phyloP scores from a whole-genome alignment of 1,140 invertebrate genomes.

The Hyles euphorbiae region DNA sequence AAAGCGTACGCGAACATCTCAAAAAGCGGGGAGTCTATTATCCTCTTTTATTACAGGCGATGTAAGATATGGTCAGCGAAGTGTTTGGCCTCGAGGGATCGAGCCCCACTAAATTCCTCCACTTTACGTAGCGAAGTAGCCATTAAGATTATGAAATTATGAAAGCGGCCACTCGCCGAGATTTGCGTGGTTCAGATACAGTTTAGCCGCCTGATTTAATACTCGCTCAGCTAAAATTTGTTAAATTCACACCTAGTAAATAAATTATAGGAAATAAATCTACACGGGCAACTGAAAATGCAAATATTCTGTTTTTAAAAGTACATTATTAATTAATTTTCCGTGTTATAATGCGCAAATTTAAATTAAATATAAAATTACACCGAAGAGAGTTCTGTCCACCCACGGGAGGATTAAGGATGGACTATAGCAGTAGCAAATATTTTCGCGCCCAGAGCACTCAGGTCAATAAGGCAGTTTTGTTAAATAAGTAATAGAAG shows the following conservation, averaged over 20 bases:
- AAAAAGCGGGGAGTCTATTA: constrained; percentile 20
- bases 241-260: constrained; percentile 23
- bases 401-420: too few relatives aligned
- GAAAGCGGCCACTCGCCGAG: constrained; percentile 45
- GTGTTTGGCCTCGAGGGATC: constrained; percentile 43
- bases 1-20: constrained; percentile 21
- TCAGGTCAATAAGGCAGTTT: too few relatives aligned
- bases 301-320: too few relatives aligned
- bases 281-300: too few relatives aligned
- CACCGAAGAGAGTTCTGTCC: too few relatives aligned
- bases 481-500: too few relatives aligned
- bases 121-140: constrained; percentile 56
- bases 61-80: constrained; percentile 58
- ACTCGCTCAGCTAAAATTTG: constrained; percentile 11
- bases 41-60: constrained; percentile 26
- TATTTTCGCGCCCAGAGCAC: too few relatives aligned
- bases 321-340: too few relatives aligned
- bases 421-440: too few relatives aligned
- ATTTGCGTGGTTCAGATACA: constrained; percentile 45
- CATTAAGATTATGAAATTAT: constrained; percentile 71
- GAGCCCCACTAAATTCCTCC: constrained; percentile 52
- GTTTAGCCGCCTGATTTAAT: constrained; percentile 43
- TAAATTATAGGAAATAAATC: constrained; percentile 3
- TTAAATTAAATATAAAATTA: too few relatives aligned
- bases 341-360: too few relatives aligned